Evolutionary conservation across 53 echinoderm and acorn worm genomes (phyloP).

Genomic region (Hippasteria phrygiana): DNA sequence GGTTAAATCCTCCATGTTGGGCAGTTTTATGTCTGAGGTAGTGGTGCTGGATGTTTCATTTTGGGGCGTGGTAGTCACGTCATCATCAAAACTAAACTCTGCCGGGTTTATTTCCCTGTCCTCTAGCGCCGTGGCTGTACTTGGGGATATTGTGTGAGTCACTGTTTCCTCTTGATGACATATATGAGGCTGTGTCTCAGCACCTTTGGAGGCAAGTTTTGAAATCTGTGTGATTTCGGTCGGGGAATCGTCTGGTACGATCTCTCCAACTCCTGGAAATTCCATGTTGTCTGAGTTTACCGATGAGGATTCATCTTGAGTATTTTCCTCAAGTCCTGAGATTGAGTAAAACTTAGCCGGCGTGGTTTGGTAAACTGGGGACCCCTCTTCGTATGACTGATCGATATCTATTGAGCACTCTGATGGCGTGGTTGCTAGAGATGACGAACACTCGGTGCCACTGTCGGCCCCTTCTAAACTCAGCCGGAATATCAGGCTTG

Average conservation of each 20-base stretch:
- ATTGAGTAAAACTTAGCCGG: conserved; percentile 40
- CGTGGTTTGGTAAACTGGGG: conserved; percentile 23
- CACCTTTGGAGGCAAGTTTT: not conserved
- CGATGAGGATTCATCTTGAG: not conserved
- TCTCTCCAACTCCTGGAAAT: not conserved
- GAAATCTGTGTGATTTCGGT: not conserved
- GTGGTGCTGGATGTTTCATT: conserved; percentile 13
- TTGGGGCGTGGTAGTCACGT: not conserved
- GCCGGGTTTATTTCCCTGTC: not conserved
- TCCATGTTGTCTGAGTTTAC: not conserved
- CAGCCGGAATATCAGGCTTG: conserved; percentile 34
- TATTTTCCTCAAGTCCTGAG: conserved; percentile 9
- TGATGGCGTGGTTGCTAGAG: conserved; percentile 36
- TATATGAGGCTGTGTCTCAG: not conserved
- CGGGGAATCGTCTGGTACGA: not conserved
- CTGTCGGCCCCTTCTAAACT: conserved; percentile 42
- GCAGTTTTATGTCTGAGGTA: conserved; percentile 26
- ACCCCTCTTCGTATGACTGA: conserved; percentile 11
- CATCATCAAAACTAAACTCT: not conserved
- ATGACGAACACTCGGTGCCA: conserved; percentile 39
- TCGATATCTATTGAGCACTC: conserved; percentile 58
- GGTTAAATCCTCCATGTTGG: not conserved
- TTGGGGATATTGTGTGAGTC: not conserved
- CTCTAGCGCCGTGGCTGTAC: not conserved
- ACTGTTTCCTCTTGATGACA: not conserved